Base-by-base conservation (phyloP, 2,113 vertebrate genomes). In the Sterrhoptilus dennistouni region DNA sequence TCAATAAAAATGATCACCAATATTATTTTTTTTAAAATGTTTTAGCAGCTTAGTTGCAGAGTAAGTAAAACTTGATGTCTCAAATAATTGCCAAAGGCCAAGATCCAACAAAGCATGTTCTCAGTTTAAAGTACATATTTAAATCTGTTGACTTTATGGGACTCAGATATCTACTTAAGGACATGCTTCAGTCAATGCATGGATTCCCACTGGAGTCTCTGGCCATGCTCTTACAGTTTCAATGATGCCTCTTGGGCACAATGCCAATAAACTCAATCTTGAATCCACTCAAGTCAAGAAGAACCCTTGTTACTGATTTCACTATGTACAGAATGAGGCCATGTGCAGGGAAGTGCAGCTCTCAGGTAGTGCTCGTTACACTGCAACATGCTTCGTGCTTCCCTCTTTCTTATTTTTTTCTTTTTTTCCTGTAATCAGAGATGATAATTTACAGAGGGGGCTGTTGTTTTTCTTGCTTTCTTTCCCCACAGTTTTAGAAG, bases 231-330 rank as follows among this genome's bases (percentile, higher is more conserved):
- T 75, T 87, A 64, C 44, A 64, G 87, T 95, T 92, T 94, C 94
- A 92, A 82, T 75, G 77, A 89, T 68, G 69, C 61, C 78, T 89
- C 81, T 87, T 91, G 83, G 93, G 93, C 81, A 23, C 65, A 49
- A n/a, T 0, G 93, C 93, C 94, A 95, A 38, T 49, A 91, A 93
- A 3, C 36, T 94, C 54, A 90, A 45, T 86, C 90, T 90, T 96
- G 88, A 96, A 88, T 90, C 79, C 85, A 88, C 90, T 94, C 85
- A 82, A 94, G 92, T 83, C 72, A 75, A 87, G 91, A 89, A 95
- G 89, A 95, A 93, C 72, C 25, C 94, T 96, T 96, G 70, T 87
- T 89, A 87, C 74, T 84, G 69, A 95, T 87, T 97, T 95, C 70
- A 61, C 52, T 96, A 65, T 5, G n/a, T 71, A 83, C 77, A 93